Conservation (phyloP, 92 coral and sea anemone genomes). For the Ricordea florida region DNA sequence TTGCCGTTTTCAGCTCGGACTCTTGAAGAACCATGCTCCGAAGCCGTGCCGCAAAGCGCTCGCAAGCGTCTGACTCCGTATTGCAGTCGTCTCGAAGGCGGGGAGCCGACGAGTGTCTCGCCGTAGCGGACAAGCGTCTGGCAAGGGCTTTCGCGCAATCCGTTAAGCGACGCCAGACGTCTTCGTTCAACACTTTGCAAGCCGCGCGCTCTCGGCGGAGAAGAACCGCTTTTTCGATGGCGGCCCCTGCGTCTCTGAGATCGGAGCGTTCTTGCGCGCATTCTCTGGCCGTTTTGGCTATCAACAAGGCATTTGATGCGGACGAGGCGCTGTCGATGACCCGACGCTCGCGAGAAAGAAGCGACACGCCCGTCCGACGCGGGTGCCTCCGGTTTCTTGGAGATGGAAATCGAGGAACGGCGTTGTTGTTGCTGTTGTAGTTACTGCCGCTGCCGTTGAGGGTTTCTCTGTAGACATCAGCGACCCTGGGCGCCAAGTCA, state of each 20-base stretch:
- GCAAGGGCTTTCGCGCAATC: background rate
- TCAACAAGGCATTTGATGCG: background rate
- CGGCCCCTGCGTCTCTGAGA: background rate
- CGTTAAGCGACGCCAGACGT: background rate
- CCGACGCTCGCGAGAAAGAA: background rate
- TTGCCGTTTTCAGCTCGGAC: background rate
- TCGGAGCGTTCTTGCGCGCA: background rate
- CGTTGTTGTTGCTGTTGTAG: background rate
- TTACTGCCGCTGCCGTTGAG: background rate
- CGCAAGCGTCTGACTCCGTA: background rate
- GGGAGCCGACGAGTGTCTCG: background rate
- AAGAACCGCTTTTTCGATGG: background rate
- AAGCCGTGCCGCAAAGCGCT: background rate
- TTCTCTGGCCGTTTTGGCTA: background rate
- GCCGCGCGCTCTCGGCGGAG: background rate
- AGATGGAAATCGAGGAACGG: background rate
- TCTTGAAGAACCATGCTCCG: background rate
- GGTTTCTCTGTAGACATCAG: background rate
- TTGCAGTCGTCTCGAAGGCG: background rate
- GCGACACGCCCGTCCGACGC: background rate
- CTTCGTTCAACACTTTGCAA: background rate
- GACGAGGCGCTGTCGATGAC: background rate
- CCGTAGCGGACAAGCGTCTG: background rate
- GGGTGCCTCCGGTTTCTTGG: background rate
- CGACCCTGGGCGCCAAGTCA: background rate